Percentiles rank a stretch among this genome's conserved stretches.
These are phyloP conservation scores for Pteronotus mesoamericanus DNA, from an alignment of 2,797 vertebrate species.

Conservation along the genomic window DNA sequence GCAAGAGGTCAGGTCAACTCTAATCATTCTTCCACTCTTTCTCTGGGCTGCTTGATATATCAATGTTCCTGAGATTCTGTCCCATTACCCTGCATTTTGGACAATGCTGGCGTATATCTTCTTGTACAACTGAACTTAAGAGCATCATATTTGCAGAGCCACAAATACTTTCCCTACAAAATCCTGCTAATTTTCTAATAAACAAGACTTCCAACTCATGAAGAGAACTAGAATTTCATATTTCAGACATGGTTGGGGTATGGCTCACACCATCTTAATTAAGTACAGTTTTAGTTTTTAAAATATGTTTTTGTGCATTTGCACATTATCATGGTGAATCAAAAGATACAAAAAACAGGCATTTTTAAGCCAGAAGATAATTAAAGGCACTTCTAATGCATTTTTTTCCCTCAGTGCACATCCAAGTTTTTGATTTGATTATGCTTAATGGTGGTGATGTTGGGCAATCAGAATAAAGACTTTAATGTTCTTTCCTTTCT, in stretches of 20 bases:
- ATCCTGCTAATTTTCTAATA: not conserved
- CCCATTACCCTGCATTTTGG: not conserved
- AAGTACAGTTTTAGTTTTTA: slow-evolving; percentile 1
- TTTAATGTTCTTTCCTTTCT: slow-evolving; percentile 16
- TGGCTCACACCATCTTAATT: not conserved
- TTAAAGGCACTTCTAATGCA: not conserved
- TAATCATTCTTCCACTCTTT: not conserved
- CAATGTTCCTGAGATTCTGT: not conserved
- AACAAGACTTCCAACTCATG: not conserved
- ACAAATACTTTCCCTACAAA: not conserved
- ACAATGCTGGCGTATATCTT: not conserved
- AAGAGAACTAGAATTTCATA: slow-evolving; percentile 4
- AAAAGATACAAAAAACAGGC: not conserved
- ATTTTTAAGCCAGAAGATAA: not conserved
- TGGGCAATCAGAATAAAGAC: not conserved
- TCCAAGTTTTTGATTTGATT: slow-evolving; percentile 13
- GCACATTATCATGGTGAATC: not conserved
- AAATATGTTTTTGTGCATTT: not conserved
- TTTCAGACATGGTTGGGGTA: not conserved
- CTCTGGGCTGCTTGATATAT: slow-evolving; percentile 30
- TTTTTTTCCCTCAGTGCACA: slow-evolving; percentile 8
- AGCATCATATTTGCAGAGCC: not conserved
- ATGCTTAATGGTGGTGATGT: not conserved
- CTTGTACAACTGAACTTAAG: not conserved
- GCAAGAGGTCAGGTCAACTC: not conserved